These are phyloP conservation scores for Tenthredo mesomela DNA, from an alignment of 2,888 invertebrate genomes.

Conservation along the genomic window DNA sequence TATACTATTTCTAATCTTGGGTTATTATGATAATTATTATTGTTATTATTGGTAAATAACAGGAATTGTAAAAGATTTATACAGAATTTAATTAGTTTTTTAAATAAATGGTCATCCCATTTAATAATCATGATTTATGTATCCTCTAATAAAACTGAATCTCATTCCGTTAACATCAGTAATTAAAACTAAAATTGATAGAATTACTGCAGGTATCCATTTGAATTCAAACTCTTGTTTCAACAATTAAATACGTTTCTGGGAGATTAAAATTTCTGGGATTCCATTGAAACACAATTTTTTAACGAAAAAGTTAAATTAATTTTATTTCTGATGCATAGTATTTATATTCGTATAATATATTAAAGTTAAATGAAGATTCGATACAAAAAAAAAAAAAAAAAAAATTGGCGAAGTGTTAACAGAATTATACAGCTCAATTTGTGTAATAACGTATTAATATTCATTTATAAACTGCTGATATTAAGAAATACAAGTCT, in stretches of 20 bases:
- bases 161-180: background rate
- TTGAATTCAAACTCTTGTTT: background rate
- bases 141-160: background rate
- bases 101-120: conserved; percentile 17
- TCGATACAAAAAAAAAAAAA: conserved; percentile 7
- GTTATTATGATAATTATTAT: background rate
- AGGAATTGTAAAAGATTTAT: conserved; percentile 15
- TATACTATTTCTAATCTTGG: conserved; percentile 8
- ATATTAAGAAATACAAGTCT: background rate
- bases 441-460: background rate
- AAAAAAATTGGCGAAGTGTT: conserved; percentile 4
- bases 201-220: background rate
- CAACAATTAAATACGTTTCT: background rate
- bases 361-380: background rate
- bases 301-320: conserved; percentile 33
- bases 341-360: background rate
- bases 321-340: conserved; percentile 33
- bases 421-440: conserved; percentile 25
- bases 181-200: background rate
- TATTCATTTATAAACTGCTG: conserved; percentile 25
- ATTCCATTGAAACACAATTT: conserved; percentile 1
- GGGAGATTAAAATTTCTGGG: background rate
- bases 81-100: background rate
- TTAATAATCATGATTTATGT: conserved; percentile 10
- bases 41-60: conserved; percentile 13